Percentiles rank a stretch among this genome's conserved stretches.
phyloP scores from a whole-genome alignment of 2,113 vertebrate species.

The Rhynchopsitta pachyrhyncha region DNA sequence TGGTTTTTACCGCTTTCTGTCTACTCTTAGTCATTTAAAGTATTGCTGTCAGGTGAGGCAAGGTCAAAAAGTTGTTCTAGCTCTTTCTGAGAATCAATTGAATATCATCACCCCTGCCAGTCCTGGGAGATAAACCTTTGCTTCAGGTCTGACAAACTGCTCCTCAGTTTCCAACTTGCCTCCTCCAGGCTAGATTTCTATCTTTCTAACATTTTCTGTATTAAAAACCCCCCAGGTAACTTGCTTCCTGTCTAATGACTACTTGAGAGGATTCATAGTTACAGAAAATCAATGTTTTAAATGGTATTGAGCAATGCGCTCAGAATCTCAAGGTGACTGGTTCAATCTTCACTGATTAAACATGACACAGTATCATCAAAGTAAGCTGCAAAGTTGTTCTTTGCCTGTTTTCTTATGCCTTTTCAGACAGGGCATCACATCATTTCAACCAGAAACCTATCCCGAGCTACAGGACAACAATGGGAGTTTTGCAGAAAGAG shows the following conservation, averaged over 20 bases:
- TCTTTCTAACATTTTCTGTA: conserved; percentile 49
- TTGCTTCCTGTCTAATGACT: conserved; percentile 67
- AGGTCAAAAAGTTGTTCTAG: conserved; percentile 45
- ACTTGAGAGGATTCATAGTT: conserved; percentile 70
- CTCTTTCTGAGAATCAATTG: conserved; percentile 36
- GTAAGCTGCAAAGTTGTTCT: conserved; percentile 31
- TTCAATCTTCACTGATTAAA: conserved; percentile 68
- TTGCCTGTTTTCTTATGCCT: background rate
- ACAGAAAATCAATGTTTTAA: conserved; percentile 75
- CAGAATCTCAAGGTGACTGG: conserved; percentile 70
- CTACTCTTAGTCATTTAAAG: background rate
- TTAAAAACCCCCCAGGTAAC: conserved; percentile 34
- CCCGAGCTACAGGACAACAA: background rate
- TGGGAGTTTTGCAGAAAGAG: background rate
- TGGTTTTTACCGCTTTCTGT: background rate
- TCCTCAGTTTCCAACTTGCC: conserved; percentile 38
- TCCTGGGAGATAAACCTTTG: conserved; percentile 33
- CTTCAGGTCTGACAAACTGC: conserved; percentile 56
- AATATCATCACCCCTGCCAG: background rate
- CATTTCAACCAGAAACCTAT: background rate
- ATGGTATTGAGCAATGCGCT: conserved; percentile 60
- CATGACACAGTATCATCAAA: conserved; percentile 59
- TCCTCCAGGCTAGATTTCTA: conserved; percentile 61
- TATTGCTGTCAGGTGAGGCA: background rate
- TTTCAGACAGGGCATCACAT: background rate